Percentiles rank a stretch among this genome's conserved stretches.
Evolutionary conservation across 2,888 invertebrate genomes (phyloP).

Genomic region (Siphonodentalium dalli): DNA sequence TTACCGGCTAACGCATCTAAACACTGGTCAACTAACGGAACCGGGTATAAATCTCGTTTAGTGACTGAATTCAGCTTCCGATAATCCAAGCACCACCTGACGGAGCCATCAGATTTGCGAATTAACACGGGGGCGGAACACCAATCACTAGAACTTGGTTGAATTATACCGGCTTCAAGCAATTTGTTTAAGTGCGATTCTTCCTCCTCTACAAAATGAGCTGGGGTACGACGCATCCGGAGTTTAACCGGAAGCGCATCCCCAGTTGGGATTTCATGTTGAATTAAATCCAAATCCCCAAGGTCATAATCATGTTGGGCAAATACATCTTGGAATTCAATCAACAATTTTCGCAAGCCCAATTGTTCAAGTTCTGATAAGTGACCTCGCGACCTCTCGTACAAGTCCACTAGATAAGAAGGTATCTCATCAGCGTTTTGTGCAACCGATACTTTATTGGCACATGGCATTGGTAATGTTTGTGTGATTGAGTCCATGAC

Average conservation of each 20-base stretch:
- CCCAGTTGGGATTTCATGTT: neutral
- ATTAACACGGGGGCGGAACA: slow-evolving; percentile 1
- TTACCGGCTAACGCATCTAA: neutral
- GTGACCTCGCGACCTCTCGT: no score
- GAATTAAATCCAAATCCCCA: neutral
- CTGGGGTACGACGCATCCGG: slow-evolving; percentile 2
- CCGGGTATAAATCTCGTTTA: neutral
- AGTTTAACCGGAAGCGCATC: neutral
- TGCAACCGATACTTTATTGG: no score
- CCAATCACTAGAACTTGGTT: neutral
- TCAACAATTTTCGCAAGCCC: neutral
- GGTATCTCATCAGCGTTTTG: no score
- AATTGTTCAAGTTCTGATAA: no score
- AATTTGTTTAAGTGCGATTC: slow-evolving; percentile 1
- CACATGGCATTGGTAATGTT: no score
- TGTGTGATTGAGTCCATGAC: no score
- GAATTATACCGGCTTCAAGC: slow-evolving; percentile 1
- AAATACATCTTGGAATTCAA: neutral
- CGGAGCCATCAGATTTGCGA: slow-evolving; percentile 2
- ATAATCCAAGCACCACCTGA: slow-evolving; percentile 8
- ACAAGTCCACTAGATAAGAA: no score
- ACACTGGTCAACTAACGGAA: slow-evolving; percentile 1
- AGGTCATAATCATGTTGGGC: neutral
- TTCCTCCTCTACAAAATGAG: slow-evolving; percentile 6
- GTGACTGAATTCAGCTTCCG: neutral